Base-by-base conservation (phyloP, 1,140 invertebrate genomes). In the Nasonia giraulti region DNA sequence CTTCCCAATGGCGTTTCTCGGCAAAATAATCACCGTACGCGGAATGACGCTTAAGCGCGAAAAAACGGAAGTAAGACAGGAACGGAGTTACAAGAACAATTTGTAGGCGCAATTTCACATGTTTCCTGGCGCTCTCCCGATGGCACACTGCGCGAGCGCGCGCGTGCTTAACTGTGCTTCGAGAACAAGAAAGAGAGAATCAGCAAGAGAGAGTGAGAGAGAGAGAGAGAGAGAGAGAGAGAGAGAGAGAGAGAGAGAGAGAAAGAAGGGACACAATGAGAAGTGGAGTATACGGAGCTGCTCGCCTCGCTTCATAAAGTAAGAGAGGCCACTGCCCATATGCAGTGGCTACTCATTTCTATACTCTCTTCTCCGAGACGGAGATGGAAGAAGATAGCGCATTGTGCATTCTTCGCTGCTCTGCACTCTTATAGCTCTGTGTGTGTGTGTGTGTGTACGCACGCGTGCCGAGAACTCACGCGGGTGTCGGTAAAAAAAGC, bases 271-370 rank as follows among this genome's bases (percentile, higher is more conserved):
- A 31, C 75, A 75, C 69, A 75, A 74, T 31, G 79, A 81, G 55
- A 71, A 33, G 47, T 40, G 11, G 8, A 31, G 40, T 31, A 71
- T 27, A 71, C 11, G 87, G 86, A 86, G 86, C 55, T 86, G 87
- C 88, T 87, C 81, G 88, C 86, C 82, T 88, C 88, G 88, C 88
- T 89, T 89, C 89, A 89, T 89, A 90, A 89, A 90, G 79, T 88
- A 89, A 89, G 87, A 89, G 89, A 89, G 88, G 88, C 88, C 89
- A 87, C 88, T 90, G 89, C 82, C 88, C 88, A 87, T 87, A 88
- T 87, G 88, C 88, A 87, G 84, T 87, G 88, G 85, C 87, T 87
- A 68, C 87, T 88, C 83, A 85, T 80, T 85, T 85, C 20, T 62
- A 55, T 17, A 20, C 55, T n/a, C 55, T n/a, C 55, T 62, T 17